These are phyloP conservation scores for Cantharis flavilabris DNA, from an alignment of 2,888 invertebrate species.

Conservation along the genomic window DNA sequence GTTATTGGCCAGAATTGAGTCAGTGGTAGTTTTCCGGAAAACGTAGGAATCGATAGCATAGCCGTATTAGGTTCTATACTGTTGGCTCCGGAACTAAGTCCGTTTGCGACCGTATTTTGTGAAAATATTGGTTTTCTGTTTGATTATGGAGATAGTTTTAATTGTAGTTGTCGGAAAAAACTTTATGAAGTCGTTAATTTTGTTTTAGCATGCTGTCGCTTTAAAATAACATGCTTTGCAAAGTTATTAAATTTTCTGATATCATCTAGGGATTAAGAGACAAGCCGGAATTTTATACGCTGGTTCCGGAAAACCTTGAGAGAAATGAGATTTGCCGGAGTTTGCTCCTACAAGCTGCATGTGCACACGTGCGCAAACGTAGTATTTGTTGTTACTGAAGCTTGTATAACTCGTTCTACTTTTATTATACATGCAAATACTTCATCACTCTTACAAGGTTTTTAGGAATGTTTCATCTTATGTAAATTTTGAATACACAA, in stretches of 20 bases:
- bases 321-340: slow-evolving; percentile 22
- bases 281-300: slow-evolving; percentile 22
- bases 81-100: slow-evolving; percentile 40
- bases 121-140: slow-evolving; percentile 14
- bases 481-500: neutral
- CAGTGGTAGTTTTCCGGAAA: slow-evolving; percentile 42
- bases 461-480: neutral
- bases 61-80: slow-evolving; percentile 43
- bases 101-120: slow-evolving; percentile 31
- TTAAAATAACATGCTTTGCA: slow-evolving; percentile 23
- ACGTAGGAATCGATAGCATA: slow-evolving; percentile 42
- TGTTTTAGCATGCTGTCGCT: slow-evolving; percentile 22
- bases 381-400: slow-evolving; percentile 21
- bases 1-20: slow-evolving; percentile 41
- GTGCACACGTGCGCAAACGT: slow-evolving; percentile 24
- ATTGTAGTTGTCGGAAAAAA: slow-evolving; percentile 23
- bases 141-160: slow-evolving; percentile 30
- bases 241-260: slow-evolving; percentile 26
- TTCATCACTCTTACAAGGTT: slow-evolving; percentile 2
- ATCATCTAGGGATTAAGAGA: slow-evolving; percentile 25
- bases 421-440: slow-evolving; percentile 24
- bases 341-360: slow-evolving; percentile 21
- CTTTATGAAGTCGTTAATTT: slow-evolving; percentile 17
- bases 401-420: slow-evolving; percentile 20
- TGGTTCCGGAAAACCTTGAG: slow-evolving; percentile 22